A percentile compares a stretch with the other conserved stretches of the same genome.
These are phyloP conservation scores for Hydropotes inermis DNA, from an alignment of 2,113 vertebrate genomes.

Conservation along the genomic window DNA sequence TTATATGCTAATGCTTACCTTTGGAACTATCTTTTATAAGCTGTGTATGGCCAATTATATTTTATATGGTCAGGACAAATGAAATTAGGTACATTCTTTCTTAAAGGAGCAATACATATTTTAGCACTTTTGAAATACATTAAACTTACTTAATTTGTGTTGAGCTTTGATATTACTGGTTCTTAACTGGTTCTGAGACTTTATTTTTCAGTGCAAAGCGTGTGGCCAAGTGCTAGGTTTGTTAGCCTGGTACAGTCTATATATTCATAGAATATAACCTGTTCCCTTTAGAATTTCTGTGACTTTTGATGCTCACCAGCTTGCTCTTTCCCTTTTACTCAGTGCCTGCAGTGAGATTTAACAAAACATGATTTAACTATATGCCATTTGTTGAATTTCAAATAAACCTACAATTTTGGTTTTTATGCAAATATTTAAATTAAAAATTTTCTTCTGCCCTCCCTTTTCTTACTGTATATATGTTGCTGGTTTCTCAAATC, in stretches of 20 bases:
- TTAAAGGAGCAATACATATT: conserved; percentile 1
- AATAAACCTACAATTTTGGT: background rate
- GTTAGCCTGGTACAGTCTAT: background rate
- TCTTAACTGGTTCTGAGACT: conserved; percentile 33
- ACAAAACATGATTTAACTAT: background rate
- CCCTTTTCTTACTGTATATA: background rate
- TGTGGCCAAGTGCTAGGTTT: background rate
- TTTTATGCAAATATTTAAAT: background rate
- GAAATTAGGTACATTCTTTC: background rate
- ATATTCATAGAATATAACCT: background rate
- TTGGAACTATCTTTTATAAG: background rate
- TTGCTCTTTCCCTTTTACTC: background rate
- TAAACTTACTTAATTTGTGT: background rate
- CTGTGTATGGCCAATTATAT: background rate
- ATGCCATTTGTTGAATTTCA: background rate
- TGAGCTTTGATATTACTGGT: background rate
- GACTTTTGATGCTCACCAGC: background rate
- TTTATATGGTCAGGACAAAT: background rate
- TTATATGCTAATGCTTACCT: background rate
- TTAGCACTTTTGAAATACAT: background rate
- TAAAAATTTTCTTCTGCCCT: background rate
- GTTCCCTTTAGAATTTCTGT: background rate
- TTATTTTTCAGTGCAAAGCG: background rate
- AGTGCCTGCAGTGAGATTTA: background rate
- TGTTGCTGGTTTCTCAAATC: background rate